These are phyloP conservation scores for Tethea ocularis DNA, from an alignment of 2,888 invertebrate genomes.

Conservation along the genomic window DNA sequence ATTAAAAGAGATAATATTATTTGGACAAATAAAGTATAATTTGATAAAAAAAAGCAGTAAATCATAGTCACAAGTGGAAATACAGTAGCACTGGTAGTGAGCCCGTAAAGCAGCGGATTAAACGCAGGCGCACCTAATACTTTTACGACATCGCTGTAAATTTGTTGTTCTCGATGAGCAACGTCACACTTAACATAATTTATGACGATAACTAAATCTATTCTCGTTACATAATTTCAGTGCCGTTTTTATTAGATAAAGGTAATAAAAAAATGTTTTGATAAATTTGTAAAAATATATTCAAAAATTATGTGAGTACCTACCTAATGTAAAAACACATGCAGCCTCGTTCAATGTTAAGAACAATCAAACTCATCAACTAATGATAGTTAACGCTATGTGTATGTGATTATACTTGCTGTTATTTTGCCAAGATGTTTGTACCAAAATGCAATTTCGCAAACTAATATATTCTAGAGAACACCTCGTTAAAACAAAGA, in stretches of 20 bases:
- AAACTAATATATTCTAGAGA: no score
- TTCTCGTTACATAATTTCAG: slow-evolving; percentile 38
- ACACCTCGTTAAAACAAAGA: no score
- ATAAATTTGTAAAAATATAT: neutral
- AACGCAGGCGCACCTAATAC: slow-evolving; percentile 68
- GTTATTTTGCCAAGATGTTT: no score
- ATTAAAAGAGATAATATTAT: slow-evolving; percentile 20
- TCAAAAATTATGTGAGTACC: no score
- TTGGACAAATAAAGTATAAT: slow-evolving; percentile 26
- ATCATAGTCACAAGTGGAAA: slow-evolving; percentile 55
- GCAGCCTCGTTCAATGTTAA: no score
- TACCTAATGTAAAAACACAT: no score
- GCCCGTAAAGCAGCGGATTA: slow-evolving; percentile 66
- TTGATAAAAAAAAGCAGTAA: slow-evolving; percentile 30
- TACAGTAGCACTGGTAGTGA: slow-evolving; percentile 57
- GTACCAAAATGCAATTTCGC: no score
- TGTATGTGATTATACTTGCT: no score
- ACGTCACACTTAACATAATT: slow-evolving; percentile 56
- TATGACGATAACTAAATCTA: slow-evolving; percentile 61
- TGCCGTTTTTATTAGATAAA: neutral
- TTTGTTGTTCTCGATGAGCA: slow-evolving; percentile 63
- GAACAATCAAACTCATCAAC: no score
- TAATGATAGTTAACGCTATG: no score
- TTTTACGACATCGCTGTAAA: slow-evolving; percentile 75
- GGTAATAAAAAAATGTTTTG: neutral